Conservation (phyloP, 2,797 vertebrate species). For the Nannoperca australis region DNA sequence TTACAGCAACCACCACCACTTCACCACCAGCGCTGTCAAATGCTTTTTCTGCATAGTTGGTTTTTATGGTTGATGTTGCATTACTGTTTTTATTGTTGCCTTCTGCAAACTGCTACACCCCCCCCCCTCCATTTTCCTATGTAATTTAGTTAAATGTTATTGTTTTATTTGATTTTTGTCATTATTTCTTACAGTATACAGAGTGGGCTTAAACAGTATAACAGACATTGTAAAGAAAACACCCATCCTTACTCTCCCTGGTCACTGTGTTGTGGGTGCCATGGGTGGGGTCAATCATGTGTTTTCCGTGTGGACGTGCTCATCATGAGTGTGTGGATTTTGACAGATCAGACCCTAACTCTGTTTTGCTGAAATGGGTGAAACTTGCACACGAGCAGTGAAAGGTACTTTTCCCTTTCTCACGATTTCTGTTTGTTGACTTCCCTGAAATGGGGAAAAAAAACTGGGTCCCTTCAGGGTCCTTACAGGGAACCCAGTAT, state of each 20-base stretch:
- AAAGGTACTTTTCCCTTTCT: not conserved
- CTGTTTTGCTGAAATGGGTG: constrained; percentile 2
- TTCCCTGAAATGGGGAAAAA: not conserved
- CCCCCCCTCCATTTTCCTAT: not conserved
- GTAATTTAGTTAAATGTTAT: not conserved
- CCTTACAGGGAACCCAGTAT: not conserved
- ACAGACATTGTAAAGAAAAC: constrained; percentile 15
- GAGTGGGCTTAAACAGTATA: not conserved
- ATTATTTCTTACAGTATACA: not conserved
- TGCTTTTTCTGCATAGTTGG: constrained; percentile 38
- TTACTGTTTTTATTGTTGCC: constrained; percentile 31
- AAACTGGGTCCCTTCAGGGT: not conserved
- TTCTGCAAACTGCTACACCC: constrained; percentile 10
- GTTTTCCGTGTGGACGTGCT: constrained; percentile 12
- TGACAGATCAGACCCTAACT: constrained; percentile 24
- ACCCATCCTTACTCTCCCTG: not conserved
- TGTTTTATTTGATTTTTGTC: not conserved
- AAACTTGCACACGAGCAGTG: not conserved
- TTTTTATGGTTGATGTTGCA: constrained; percentile 46
- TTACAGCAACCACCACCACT: constrained; percentile 19
- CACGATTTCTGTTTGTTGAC: not conserved
- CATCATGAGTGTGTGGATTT: constrained; percentile 33
- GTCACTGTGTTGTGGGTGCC: constrained; percentile 29
- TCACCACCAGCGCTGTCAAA: constrained; percentile 9
- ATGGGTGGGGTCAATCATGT: constrained; percentile 21